A percentile compares a stretch with the other conserved stretches of the same genome.
Conservation (phyloP, 2,113 vertebrate genomes). For the Carassius auratus region DNA sequence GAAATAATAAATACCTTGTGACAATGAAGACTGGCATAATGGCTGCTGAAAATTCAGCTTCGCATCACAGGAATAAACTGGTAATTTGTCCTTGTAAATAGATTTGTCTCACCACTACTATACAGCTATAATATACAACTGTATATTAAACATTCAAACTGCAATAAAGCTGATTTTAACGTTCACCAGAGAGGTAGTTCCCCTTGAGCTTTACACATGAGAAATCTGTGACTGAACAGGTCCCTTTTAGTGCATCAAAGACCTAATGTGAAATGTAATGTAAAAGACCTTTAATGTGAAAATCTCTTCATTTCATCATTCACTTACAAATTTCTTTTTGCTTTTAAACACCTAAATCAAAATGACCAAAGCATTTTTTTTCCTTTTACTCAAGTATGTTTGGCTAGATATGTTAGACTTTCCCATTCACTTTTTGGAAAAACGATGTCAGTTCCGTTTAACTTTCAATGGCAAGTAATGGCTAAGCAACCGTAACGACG, state of each 20-base stretch:
- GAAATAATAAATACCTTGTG: too few species aligned
- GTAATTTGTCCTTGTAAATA: neutral
- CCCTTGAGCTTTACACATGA: neutral
- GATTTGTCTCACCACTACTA: neutral
- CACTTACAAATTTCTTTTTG: neutral
- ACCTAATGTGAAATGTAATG: too few species aligned
- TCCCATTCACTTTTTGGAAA: constrained; percentile 3
- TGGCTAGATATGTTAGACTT: neutral
- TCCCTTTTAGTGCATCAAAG: constrained; percentile 1
- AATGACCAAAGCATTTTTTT: neutral
- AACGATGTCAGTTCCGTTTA: neutral
- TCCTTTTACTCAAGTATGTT: neutral
- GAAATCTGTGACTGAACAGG: neutral
- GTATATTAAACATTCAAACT: neutral
- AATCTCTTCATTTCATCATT: constrained; percentile 8
- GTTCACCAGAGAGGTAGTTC: neutral
- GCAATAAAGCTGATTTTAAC: neutral
- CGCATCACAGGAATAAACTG: neutral
- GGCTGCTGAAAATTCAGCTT: neutral
- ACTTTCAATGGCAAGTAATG: neutral
- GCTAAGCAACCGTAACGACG: neutral
- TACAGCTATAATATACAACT: neutral
- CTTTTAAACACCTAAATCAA: neutral
- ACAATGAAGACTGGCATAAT: too few species aligned
- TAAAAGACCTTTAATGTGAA: neutral